Base-by-base conservation (phyloP, 2,888 invertebrate genomes). In the Clanis bilineata region DNA sequence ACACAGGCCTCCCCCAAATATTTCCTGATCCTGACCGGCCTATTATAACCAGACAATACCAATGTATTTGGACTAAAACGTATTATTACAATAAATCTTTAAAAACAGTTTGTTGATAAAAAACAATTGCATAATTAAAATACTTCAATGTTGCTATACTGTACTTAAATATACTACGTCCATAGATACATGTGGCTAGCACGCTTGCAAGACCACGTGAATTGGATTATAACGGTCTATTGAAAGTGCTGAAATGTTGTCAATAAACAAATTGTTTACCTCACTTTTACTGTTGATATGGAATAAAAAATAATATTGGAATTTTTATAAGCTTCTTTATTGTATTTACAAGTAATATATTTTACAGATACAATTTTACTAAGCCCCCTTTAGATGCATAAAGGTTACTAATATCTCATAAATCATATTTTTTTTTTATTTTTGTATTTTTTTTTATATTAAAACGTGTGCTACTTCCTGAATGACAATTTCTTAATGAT, bases 181-280 rank as follows among this genome's bases (percentile, higher is more conserved):
- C 18, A 28, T 51, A 51, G 15, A 15, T 28, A 51, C 18, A 51
- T 51, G 28, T 51, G 51, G 51, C 51, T 23, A 38, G 56, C 74
- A 70, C 72, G 73, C 70, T 72, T 74, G 64, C 73, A 64, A 76
- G 51, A 9, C 51, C 28, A 32, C 51, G 28, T 3, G 28, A 78
- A 83, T 82, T 83, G 79, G 76, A 81, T 84, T 80, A 82, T 73
- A 69, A 65, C 62, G 65, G 67, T 64, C 71, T 71, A 73, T 72
- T 74, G 76, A 76, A 76, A 76, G 76, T 74, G 70, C 75, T 74
- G 73, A 79, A 79, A 75, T 72, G 72, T 70, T 72, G 73, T 66
- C 60, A 67, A 67, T 69, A 72, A 74, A 77, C 70, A 73, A 79
- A 80, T 77, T 74, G 74, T 70, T 74, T 72, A 67, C 69, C 71